Evolutionary conservation across 2,888 invertebrate genomes (phyloP).

Genomic region (Orthosia cruda): DNA sequence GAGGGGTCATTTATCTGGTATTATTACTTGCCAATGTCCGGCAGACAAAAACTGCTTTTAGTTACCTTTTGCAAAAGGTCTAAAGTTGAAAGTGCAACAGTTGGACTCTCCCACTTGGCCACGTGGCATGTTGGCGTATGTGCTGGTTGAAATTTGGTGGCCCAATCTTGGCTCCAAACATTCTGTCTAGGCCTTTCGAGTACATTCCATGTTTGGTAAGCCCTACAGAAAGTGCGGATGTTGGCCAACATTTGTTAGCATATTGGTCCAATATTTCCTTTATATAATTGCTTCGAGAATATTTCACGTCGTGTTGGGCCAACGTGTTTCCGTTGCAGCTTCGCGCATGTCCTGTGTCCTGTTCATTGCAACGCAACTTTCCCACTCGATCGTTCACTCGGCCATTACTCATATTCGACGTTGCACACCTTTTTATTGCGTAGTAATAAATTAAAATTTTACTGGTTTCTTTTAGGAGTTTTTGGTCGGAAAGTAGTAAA

Average conservation of each 20-base stretch:
- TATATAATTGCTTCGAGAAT: slow-evolving; percentile 21
- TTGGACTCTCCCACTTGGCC: slow-evolving; percentile 4
- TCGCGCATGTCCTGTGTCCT: slow-evolving; percentile 47
- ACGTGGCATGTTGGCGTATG: slow-evolving; percentile 2
- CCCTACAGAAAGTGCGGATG: not conserved
- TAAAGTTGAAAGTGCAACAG: slow-evolving; percentile 28
- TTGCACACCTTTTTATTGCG: slow-evolving; percentile 29
- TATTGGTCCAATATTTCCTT: slow-evolving; percentile 17
- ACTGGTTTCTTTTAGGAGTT: not conserved
- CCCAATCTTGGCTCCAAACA: slow-evolving; percentile 19
- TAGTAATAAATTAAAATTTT: slow-evolving; percentile 8
- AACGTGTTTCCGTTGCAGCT: slow-evolving; percentile 43
- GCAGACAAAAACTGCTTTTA: slow-evolving; percentile 24
- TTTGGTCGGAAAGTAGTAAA: not conserved
- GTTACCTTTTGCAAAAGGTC: slow-evolving; percentile 25
- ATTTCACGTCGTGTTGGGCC: slow-evolving; percentile 32
- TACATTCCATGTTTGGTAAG: not conserved
- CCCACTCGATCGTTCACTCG: slow-evolving; percentile 27
- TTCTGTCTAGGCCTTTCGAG: slow-evolving; percentile 1
- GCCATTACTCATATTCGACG: slow-evolving; percentile 38
- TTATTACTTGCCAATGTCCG: slow-evolving; percentile 44
- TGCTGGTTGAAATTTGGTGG: slow-evolving; percentile 7
- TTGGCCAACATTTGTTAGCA: not conserved
- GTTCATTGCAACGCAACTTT: slow-evolving; percentile 29
- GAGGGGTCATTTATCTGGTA: slow-evolving; percentile 39